Percentiles rank a stretch among this genome's conserved stretches.
These are phyloP conservation scores for Lucifuga dentata DNA, from an alignment of 2,113 vertebrate species.

Conservation along the genomic window DNA sequence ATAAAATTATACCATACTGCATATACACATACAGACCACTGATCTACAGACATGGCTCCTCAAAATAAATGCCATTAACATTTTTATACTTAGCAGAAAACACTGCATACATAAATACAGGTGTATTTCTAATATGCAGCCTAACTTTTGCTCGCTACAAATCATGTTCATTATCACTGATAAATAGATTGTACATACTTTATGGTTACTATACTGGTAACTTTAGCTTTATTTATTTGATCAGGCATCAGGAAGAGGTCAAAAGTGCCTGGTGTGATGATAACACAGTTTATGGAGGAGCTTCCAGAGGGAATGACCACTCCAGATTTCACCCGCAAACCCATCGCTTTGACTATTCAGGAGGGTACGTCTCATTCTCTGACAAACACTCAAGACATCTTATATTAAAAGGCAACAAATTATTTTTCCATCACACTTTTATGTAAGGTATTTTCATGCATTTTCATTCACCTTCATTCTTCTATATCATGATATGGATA, in stretches of 20 bases:
- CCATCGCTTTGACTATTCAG: slow-evolving; percentile 87
- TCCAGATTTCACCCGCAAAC: slow-evolving; percentile 90
- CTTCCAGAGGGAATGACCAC: slow-evolving; percentile 86
- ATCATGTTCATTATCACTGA: no score
- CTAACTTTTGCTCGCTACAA: no score
- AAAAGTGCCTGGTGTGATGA: slow-evolving; percentile 86
- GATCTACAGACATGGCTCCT: background rate
- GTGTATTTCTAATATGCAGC: background rate
- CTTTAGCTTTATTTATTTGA: slow-evolving; percentile 20
- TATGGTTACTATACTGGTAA: slow-evolving; percentile 7
- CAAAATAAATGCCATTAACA: slow-evolving; percentile 9
- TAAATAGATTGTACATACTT: background rate
- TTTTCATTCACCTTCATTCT: no score
- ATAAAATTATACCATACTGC: background rate
- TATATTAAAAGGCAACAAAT: no score
- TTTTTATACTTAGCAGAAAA: no score
- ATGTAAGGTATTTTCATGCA: no score
- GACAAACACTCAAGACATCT: no score
- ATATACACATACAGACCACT: background rate
- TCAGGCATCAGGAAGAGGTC: slow-evolving; percentile 85
- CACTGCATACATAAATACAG: no score
- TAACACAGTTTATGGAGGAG: slow-evolving; percentile 86
- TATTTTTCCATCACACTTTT: no score
- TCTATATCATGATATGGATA: no score
- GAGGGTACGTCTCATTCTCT: slow-evolving; percentile 82